Evolutionary conservation across 30 jellyfish, hydroid and myxozoan genomes (phyloP), one percentile per base, ranked within the genome.

Genomic region (Pelagia noctiluca): DNA sequence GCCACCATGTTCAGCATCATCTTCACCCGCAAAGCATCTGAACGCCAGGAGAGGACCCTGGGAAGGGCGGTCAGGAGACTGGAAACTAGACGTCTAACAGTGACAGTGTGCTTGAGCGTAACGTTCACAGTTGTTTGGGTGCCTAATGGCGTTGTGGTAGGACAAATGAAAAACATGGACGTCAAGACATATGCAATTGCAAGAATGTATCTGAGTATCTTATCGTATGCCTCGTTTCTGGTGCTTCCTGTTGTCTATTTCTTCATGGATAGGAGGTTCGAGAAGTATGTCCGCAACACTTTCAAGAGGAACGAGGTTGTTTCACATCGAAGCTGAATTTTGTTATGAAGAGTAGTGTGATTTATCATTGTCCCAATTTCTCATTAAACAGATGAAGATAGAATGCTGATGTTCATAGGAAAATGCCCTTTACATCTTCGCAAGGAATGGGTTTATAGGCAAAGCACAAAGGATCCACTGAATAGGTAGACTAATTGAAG

Each of bases 101-200:
- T 72, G 2, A 54, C 47, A 53, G 7, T 31, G 30, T 28, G 52
- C 35, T 31, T 84, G 25, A 23, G 83, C 63, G 22, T 50, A 13
- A 31, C 73, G 61, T 71, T 71, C 76, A 46, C 88, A 31, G 1
- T 63, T 0, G 22, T 72, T 10, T 84, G 95, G 95, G 33, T 84
- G 2, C 95, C 95, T n/a, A 71, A 71, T 82, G 95, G 88, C 18
- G 71, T 73, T 4, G 42, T 84, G 13, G 61, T 30, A 35, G 75
- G 67, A 11, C 67, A 21, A 30, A 78, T 34, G 7, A 48, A 54
- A 2, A 28, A 32, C 46, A 16, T 84, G 63, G 82, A 47, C 63
- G 31, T 35, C 0, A 42, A 50, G 2, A 26, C 47, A 11, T 35
- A 42, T 21, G 33, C 63, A 18, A 61, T 26, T 25, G 29, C 73